Base-by-base conservation (phyloP, 2,888 invertebrate genomes). In the Cryptocheilus praepositus region DNA sequence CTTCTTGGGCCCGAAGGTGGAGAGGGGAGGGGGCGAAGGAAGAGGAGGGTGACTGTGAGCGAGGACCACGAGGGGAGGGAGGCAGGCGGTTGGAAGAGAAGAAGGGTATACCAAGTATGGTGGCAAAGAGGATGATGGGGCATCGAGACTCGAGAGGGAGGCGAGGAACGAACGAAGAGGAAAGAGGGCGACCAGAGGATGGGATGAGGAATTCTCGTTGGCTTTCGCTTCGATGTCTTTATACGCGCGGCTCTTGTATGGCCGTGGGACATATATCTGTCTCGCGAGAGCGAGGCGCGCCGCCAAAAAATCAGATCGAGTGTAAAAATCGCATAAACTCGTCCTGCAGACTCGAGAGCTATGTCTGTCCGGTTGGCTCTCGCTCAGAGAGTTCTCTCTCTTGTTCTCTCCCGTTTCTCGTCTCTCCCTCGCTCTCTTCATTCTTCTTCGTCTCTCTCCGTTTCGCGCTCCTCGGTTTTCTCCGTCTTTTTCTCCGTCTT, bases 261-360 rank as follows among this genome's bases (percentile, higher is more conserved):
- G 81, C 86, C 85, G 85, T 86, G 85, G 86, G 87, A 88, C 85
- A 86, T 87, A 86, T 88, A 86, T 88, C 88, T 88, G 86, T 87
- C 87, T 86, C 83, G 84, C 84, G 81, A 86, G 85, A 85, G 82
- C 86, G 86, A 84, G 87, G 86, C 86, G 83, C 85, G 86, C 88
- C 88, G 88, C 88, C 88, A 88, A 88, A 88, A 88, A 88, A 87
- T 87, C 87, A 87, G 87, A 87, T 87, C 86, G 87, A 87, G 87
- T 87, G 87, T 87, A 87, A 87, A 87, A 87, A 88, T 88, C 88
- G 87, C 88, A 88, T 88, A 88, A 88, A 88, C 88, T 88, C 88
- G 88, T 88, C 88, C 85, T 85, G 85, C 85, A 79, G 83, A 83
- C 82, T 82, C 79, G 82, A 85, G 82, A 86, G 85, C 85, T 84